Percentiles rank a stretch among this genome's conserved stretches.
Evolutionary conservation across 2,797 vertebrate genomes (phyloP).

Genomic region (Dromococcyx pavoninus): DNA sequence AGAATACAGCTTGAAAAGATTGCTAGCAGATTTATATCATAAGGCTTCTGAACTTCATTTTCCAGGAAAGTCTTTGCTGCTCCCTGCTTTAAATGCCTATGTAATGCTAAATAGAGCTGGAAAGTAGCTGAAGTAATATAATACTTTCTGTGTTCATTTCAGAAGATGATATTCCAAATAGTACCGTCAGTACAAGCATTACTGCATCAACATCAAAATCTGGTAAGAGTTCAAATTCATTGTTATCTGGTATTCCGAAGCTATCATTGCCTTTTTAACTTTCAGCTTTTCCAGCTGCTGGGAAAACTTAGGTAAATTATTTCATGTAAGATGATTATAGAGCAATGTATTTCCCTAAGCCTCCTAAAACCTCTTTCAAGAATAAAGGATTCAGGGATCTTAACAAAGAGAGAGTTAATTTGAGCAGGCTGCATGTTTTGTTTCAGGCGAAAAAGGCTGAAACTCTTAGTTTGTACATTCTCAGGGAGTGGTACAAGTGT

Average conservation of each 20-base stretch:
- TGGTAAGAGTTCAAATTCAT: constrained; percentile 13
- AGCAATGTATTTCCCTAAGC: background rate
- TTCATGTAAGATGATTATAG: background rate
- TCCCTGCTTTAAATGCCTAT: background rate
- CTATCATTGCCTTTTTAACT: background rate
- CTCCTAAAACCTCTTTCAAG: background rate
- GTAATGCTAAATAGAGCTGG: background rate
- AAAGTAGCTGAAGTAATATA: background rate
- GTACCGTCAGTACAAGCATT: fast-evolving
- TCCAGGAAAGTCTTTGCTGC: background rate
- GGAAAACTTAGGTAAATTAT: background rate
- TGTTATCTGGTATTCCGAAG: background rate
- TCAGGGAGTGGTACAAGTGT: background rate
- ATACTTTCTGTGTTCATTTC: constrained; percentile 37
- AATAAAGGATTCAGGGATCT: background rate
- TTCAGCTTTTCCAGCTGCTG: background rate
- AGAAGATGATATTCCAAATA: fast-evolving
- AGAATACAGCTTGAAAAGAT: background rate
- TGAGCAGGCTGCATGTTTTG: background rate
- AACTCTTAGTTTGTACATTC: background rate
- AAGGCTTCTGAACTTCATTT: background rate
- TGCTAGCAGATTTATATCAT: background rate
- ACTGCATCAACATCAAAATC: background rate
- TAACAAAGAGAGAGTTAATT: background rate
- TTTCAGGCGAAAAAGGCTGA: background rate